Percentiles rank a stretch among this genome's conserved stretches.
Conservation (phyloP, 2,113 vertebrate species). For the Dendropsophus ebraccatus region DNA sequence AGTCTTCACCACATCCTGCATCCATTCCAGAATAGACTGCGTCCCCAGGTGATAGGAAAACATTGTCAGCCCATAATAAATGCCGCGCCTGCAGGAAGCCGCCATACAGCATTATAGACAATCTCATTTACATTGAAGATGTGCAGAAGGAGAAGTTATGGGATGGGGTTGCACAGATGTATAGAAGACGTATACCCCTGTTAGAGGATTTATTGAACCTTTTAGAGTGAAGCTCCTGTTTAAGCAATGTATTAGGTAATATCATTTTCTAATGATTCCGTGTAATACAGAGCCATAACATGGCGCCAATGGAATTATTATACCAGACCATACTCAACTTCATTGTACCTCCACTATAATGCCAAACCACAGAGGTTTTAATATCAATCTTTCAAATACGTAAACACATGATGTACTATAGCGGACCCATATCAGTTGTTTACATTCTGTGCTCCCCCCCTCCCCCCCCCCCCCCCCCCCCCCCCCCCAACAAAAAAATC, state of each 20-base stretch:
- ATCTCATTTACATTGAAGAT: not conserved
- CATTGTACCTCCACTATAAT: too few relatives aligned
- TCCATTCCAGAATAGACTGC: slow-evolving; percentile 32
- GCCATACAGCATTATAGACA: not conserved
- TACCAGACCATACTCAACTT: too few relatives aligned
- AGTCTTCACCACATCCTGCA: slow-evolving; percentile 22
- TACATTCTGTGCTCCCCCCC: too few relatives aligned
- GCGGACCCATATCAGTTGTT: too few relatives aligned
- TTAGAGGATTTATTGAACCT: not conserved
- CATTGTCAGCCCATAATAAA: not conserved
- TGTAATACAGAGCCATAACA: too few relatives aligned
- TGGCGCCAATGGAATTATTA: too few relatives aligned
- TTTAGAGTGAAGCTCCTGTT: not conserved
- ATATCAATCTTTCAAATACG: too few relatives aligned
- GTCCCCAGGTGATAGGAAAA: slow-evolving; percentile 29
- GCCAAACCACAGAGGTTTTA: too few relatives aligned
- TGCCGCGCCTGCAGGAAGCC: not conserved
- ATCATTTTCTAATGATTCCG: too few relatives aligned
- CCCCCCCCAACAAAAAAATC: too few relatives aligned
- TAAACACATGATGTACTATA: too few relatives aligned
- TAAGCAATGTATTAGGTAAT: not conserved
- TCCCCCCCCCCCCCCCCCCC: too few relatives aligned
- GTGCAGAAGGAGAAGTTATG: not conserved
- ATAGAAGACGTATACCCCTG: not conserved
- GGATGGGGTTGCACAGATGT: not conserved